Evolutionary conservation across 2,797 vertebrate genomes (phyloP).

Genomic region (Lagodon rhomboides): DNA sequence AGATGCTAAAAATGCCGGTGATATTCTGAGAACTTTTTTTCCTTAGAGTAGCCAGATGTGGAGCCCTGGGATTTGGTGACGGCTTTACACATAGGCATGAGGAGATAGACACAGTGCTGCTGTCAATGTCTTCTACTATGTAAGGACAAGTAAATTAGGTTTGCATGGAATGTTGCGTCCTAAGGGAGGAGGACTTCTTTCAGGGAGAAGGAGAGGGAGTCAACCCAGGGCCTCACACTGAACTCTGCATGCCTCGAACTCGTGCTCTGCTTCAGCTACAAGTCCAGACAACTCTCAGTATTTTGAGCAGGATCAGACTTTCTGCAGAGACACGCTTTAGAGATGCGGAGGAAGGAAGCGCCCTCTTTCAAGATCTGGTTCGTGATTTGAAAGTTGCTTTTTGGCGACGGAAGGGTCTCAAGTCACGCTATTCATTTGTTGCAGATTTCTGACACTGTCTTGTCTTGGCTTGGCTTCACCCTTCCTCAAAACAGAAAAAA

Average conservation of each 20-base stretch:
- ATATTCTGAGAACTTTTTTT: constrained; percentile 4
- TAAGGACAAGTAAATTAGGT: constrained; percentile 51
- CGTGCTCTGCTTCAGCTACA: constrained; percentile 37
- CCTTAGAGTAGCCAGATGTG: constrained; percentile 32
- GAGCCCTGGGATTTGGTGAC: constrained; percentile 51
- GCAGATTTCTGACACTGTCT: too few species aligned
- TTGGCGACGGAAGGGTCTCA: not conserved
- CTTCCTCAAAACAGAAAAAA: too few species aligned
- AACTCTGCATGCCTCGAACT: constrained; percentile 23
- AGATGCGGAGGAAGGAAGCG: constrained; percentile 8
- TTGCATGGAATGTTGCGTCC: constrained; percentile 59
- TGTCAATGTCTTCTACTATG: constrained; percentile 48
- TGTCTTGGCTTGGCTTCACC: too few species aligned
- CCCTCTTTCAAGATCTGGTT: not conserved
- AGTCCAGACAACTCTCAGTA: constrained; percentile 55
- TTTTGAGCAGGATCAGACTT: constrained; percentile 5
- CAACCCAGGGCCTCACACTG: constrained; percentile 13
- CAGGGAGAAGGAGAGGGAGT: not conserved
- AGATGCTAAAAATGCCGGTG: constrained; percentile 35
- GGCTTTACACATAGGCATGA: constrained; percentile 15
- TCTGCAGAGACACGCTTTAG: constrained; percentile 8
- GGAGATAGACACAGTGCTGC: not conserved
- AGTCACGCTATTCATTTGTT: too few species aligned
- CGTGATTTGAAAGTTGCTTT: not conserved
- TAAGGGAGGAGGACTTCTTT: constrained; percentile 46